phyloP scores from a whole-genome alignment of 2,888 invertebrate species.

The Meiosimyza platycephala region DNA sequence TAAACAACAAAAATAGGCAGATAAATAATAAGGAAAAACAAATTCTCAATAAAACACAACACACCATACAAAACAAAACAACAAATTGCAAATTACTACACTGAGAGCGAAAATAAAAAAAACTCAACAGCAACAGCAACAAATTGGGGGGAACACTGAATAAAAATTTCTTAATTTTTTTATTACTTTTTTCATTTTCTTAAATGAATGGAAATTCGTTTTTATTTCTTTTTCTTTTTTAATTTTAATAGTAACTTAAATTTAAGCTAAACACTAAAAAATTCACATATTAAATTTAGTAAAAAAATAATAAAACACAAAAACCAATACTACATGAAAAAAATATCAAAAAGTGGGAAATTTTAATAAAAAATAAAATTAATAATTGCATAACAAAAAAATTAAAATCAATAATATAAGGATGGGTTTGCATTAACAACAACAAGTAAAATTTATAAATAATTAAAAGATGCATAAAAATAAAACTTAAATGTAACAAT shows the following conservation, averaged over 20 bases:
- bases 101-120: constrained; percentile 45
- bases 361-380: constrained; percentile 32
- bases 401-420: constrained; percentile 36
- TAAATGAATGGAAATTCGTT: constrained; percentile 29
- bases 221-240: constrained; percentile 19
- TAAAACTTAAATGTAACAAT: constrained; percentile 36
- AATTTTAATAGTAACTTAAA: constrained; percentile 22
- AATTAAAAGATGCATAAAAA: constrained; percentile 39
- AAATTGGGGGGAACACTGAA: background rate
- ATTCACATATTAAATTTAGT: constrained; percentile 36
- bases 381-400: constrained; percentile 35
- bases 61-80: constrained; percentile 24
- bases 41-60: constrained; percentile 22
- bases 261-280: constrained; percentile 43
- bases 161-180: constrained; percentile 6
- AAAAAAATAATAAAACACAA: constrained; percentile 36
- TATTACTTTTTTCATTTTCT: constrained; percentile 25
- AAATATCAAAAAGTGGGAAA: constrained; percentile 36
- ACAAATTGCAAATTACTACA: constrained; percentile 23
- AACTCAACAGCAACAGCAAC: constrained; percentile 29
- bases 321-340: constrained; percentile 19
- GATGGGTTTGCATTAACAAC: no score
- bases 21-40: background rate
- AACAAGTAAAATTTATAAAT: no score
- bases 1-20: background rate